phyloP scores from a whole-genome alignment of 2,113 vertebrate species.

The Sceloporus undulatus region DNA sequence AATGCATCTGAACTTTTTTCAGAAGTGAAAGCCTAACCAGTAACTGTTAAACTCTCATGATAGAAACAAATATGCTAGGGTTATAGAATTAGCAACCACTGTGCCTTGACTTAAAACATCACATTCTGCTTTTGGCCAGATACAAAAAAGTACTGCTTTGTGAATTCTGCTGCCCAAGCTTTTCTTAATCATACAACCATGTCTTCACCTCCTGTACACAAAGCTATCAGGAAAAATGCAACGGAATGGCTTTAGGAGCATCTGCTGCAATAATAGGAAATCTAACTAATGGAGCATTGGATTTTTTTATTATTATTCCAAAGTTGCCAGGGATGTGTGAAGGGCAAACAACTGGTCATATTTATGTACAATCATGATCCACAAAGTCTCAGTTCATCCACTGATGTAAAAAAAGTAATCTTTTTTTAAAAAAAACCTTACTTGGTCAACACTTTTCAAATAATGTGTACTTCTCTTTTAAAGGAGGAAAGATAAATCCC shows the following conservation, averaged over 20 bases:
- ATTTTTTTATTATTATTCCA: constrained; percentile 72
- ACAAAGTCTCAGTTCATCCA: constrained; percentile 68
- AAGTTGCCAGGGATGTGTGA: constrained; percentile 76
- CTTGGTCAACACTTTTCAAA: constrained; percentile 17
- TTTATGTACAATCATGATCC: constrained; percentile 73
- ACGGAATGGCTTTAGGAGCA: constrained; percentile 51
- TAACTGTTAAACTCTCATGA: constrained; percentile 35
- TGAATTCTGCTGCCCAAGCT: constrained; percentile 30
- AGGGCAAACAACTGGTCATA: constrained; percentile 72
- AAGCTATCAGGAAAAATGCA: constrained; percentile 7
- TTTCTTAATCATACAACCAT: constrained; percentile 33
- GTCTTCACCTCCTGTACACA: constrained; percentile 33
- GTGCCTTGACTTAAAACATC: constrained; percentile 12
- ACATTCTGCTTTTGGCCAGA: not conserved
- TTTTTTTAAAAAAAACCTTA: constrained; percentile 43
- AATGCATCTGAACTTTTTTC: constrained; percentile 45
- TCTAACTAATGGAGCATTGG: constrained; percentile 75
- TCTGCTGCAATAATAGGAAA: constrained; percentile 58
- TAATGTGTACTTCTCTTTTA: constrained; percentile 3
- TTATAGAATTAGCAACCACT: not conserved
- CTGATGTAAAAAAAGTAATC: constrained; percentile 63
- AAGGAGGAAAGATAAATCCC: not conserved
- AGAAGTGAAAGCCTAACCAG: constrained; percentile 16
- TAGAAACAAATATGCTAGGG: constrained; percentile 18
- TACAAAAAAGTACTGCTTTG: constrained; percentile 12